A percentile compares a stretch with the other conserved stretches of the same genome.
Conservation (phyloP, 2,888 invertebrate genomes). For the Caenorhabditis sp. region DNA sequence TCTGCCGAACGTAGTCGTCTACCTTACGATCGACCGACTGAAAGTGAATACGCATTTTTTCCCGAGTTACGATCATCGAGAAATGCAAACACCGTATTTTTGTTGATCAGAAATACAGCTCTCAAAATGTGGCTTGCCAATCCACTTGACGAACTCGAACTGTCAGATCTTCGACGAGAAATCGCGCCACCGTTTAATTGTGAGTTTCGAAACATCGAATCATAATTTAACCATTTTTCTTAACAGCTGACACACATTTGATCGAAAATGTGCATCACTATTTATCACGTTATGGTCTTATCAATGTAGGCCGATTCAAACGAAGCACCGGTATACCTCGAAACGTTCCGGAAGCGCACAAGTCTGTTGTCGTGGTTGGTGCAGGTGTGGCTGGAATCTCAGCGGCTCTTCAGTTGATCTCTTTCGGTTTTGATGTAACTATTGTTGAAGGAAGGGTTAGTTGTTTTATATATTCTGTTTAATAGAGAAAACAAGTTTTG, state of each 20-base stretch:
- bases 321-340: constrained; percentile 20
- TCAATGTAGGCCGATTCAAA: constrained; percentile 91
- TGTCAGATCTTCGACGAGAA: constrained; percentile 82
- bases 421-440: constrained; percentile 66
- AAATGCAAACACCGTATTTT: constrained; percentile 32
- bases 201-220: constrained; percentile 18
- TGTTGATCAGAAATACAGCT: constrained; percentile 56
- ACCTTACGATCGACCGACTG: constrained; percentile 57
- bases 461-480: too few relatives aligned
- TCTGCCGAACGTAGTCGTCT: constrained; percentile 58
- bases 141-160: constrained; percentile 87
- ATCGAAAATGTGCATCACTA: constrained; percentile 82
- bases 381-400: constrained; percentile 68
- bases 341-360: constrained; percentile 4
- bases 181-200: constrained; percentile 86
- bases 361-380: constrained; percentile 66
- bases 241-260: constrained; percentile 27
- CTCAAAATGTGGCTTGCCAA: constrained; percentile 87
- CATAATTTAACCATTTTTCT: neutral
- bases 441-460: constrained; percentile 64
- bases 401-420: constrained; percentile 62
- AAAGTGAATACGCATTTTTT: constrained; percentile 58
- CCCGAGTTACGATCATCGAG: constrained; percentile 47
- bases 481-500: constrained; percentile 37
- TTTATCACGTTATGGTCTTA: constrained; percentile 91